Percentiles rank a stretch among this genome's conserved stretches.
phyloP scores from a whole-genome alignment of 2,888 invertebrate species.

The Schizotus pectinicornis region DNA sequence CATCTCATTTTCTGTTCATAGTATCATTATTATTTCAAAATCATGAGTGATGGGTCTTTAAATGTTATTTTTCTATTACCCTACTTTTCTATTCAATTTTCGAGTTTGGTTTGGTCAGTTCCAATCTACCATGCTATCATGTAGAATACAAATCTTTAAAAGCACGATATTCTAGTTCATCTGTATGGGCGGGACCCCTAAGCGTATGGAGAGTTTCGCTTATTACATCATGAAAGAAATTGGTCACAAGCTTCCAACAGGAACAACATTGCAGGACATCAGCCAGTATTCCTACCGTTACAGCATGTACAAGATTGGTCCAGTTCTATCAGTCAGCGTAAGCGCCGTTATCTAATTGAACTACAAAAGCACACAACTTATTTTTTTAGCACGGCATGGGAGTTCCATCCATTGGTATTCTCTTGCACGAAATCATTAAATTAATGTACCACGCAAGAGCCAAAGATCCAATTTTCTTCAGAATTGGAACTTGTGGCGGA shows the following conservation, averaged over 20 bases:
- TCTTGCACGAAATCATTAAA: conserved; percentile 96
- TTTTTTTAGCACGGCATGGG: conserved; percentile 94
- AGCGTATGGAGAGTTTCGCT: conserved; percentile 92
- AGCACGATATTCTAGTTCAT: conserved; percentile 76
- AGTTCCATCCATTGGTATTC: conserved; percentile 92
- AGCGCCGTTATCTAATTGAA: conserved; percentile 57
- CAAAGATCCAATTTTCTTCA: conserved; percentile 88
- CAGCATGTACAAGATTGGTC: conserved; percentile 95
- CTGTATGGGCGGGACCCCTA: conserved; percentile 95
- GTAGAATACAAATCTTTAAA: neutral
- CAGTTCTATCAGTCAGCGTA: conserved; percentile 83
- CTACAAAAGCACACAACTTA: neutral
- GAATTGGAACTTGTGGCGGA: conserved; percentile 94
- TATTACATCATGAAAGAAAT: conserved; percentile 90
- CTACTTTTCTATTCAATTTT: neutral
- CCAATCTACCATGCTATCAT: neutral
- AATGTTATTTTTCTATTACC: too few relatives aligned
- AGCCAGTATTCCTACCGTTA: conserved; percentile 92
- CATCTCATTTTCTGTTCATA: too few relatives aligned
- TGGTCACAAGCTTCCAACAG: conserved; percentile 86
- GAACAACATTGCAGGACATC: conserved; percentile 86
- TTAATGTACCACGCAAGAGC: conserved; percentile 92
- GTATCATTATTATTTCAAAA: too few relatives aligned
- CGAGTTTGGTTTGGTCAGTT: neutral
- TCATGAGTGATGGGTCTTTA: too few relatives aligned